Evolutionary conservation across 1,140 invertebrate species (phyloP).

Genomic region (Mizuhopecten yessoensis): DNA sequence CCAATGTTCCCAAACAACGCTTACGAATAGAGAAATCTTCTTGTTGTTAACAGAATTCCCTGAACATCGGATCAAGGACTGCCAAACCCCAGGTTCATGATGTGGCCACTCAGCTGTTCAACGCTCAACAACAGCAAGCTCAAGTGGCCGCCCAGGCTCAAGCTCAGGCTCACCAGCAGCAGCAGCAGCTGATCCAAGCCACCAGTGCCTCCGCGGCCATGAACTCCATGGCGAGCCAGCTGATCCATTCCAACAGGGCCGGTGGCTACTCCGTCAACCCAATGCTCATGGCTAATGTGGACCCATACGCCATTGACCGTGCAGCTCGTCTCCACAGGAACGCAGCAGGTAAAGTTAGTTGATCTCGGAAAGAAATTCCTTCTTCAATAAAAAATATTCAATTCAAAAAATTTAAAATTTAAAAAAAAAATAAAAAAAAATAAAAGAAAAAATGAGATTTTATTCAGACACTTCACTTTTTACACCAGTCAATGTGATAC

Average conservation of each 20-base stretch:
- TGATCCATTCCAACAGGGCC: conserved; percentile 50
- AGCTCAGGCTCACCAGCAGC: conserved; percentile 50
- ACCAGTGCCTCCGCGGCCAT: conserved; percentile 43
- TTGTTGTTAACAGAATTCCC: conserved; percentile 64
- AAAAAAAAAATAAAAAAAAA: too few species aligned
- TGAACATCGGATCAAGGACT: conserved; percentile 61
- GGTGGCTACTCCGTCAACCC: conserved; percentile 68
- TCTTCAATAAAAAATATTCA: too few species aligned
- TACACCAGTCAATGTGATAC: too few species aligned
- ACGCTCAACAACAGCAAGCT: conserved; percentile 66
- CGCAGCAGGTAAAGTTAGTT: conserved; percentile 89
- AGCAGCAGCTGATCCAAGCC: conserved; percentile 60
- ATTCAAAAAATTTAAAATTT: too few species aligned
- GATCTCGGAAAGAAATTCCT: too few species aligned
- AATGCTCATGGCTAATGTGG: conserved; percentile 79
- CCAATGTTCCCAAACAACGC: too few species aligned
- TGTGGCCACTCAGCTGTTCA: conserved; percentile 69
- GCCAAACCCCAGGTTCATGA: conserved; percentile 62
- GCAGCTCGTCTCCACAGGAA: conserved; percentile 90
- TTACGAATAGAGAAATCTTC: too few species aligned
- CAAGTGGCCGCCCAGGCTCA: conserved; percentile 55
- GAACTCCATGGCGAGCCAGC: conserved; percentile 46
- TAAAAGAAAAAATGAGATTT: too few species aligned
- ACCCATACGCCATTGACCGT: conserved; percentile 87
- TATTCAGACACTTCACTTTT: too few species aligned